Base-by-base conservation (phyloP, 2,888 invertebrate genomes). In the Cataglyphis rosenhaueri region DNA sequence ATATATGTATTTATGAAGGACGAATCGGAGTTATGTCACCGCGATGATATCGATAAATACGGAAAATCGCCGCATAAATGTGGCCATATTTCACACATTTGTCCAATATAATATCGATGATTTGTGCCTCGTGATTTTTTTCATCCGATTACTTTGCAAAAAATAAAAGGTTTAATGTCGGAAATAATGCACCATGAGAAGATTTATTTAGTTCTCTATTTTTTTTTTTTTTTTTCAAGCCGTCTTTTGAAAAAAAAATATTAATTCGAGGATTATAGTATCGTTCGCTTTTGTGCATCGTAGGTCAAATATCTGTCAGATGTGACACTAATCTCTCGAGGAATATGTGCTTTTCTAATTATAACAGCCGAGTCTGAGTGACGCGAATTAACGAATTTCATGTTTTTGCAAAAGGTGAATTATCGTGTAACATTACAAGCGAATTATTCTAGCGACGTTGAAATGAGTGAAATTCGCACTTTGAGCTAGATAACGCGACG, bases 401-500 rank as follows among this genome's bases (percentile, higher is more conserved):
- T 32, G 21, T 75, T 57, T 75, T 9, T 57, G 41, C 21, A 1
- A 48, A 38, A 25, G 1, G 25, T 32, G n/a, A 68, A 55, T 76
- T n/a, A 68, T 3, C n/a, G 10, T 9, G 32, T 4, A 4, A 32
- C 64, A 21, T 48, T 64, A 15, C 32, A 38, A 68, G 9, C 29
- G 38, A 70, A 70, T 70, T 12, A n/a, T 48, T 18, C 18, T 10
- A 41, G 12, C 29, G 52, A 25, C 38, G 25, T 41, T 65, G 44
- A 12, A 18, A 32, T 12, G 18, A 44, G 35, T 79, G 48, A 52
- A 59, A 71, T 79, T 79, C 44, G 44, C 71, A 79, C 71, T 59
- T 71, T 21, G 41, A 21, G 12, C 55, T n/a, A 57, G 78, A 79
- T 79, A 79, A 79, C 21, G 44, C 41, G 44, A 21, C 25, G 70